These are phyloP conservation scores for Sylvietta virens DNA, from an alignment of 2,113 vertebrate species.

Conservation along the genomic window DNA sequence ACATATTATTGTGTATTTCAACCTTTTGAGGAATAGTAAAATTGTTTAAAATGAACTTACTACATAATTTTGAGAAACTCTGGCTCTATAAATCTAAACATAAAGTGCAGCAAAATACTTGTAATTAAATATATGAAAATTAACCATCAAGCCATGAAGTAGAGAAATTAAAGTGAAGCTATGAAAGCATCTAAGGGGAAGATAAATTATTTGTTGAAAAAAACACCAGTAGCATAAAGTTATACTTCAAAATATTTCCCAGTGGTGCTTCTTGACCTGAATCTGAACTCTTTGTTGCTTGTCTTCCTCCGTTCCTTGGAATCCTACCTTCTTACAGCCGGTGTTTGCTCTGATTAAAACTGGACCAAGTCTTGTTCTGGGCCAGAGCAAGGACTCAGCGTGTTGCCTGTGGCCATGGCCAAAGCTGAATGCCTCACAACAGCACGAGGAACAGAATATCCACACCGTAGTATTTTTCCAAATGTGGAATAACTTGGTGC, in stretches of 20 bases:
- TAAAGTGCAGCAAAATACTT: neutral
- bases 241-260: neutral
- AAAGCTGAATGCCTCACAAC: neutral
- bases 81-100: neutral
- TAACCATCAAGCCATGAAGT: neutral
- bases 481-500: neutral
- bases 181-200: neutral
- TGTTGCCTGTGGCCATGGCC: neutral
- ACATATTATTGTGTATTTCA: neutral
- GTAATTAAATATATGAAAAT: neutral
- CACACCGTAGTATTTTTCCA: rapidly evolving
- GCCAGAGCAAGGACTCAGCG: neutral
- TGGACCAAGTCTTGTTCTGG: neutral
- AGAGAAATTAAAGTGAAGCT: neutral
- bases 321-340: neutral
- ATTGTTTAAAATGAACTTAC: neutral
- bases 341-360: neutral
- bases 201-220: neutral
- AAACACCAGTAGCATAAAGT: neutral
- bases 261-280: neutral
- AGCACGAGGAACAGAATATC: rapidly evolving
- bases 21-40: neutral
- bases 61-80: neutral
- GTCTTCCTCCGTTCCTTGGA: neutral
- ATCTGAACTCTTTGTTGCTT: neutral